A percentile compares a stretch with the other conserved stretches of the same genome.
Conservation (phyloP, 2,797 vertebrate species). For the Sphenodon punctatus region DNA sequence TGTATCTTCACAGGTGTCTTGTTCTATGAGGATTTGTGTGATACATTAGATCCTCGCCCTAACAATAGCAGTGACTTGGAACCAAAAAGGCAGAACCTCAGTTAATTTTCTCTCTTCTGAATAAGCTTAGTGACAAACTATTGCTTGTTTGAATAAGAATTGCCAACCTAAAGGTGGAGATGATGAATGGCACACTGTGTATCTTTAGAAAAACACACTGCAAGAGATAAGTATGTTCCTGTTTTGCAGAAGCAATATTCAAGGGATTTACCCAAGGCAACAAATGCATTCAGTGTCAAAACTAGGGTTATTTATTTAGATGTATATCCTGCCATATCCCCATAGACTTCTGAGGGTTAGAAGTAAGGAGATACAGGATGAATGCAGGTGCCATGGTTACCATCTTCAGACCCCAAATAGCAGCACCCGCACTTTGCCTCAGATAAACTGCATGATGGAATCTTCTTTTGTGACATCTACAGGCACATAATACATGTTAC, state of each 20-base stretch:
- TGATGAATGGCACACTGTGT: background rate
- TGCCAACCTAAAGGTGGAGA: background rate
- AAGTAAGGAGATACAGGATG: background rate
- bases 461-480: no score
- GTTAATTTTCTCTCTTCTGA: background rate
- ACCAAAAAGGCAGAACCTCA: background rate
- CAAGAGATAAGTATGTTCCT: background rate
- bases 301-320: no score
- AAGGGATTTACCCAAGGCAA: background rate
- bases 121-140: background rate
- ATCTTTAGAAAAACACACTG: background rate
- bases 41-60: background rate
- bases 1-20: background rate
- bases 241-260: background rate
- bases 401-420: no score
- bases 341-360: no score
- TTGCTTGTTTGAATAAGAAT: background rate
- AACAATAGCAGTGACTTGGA: background rate
- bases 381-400: no score
- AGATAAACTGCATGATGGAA: no score
- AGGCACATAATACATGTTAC: no score
- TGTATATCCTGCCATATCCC: no score
- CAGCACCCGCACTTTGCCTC: no score
- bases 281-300: background rate
- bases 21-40: background rate